Evolutionary conservation across 1,140 invertebrate species (phyloP), one percentile per base, ranked within the genome.

Genomic region (Drosophila nasuta): DNA sequence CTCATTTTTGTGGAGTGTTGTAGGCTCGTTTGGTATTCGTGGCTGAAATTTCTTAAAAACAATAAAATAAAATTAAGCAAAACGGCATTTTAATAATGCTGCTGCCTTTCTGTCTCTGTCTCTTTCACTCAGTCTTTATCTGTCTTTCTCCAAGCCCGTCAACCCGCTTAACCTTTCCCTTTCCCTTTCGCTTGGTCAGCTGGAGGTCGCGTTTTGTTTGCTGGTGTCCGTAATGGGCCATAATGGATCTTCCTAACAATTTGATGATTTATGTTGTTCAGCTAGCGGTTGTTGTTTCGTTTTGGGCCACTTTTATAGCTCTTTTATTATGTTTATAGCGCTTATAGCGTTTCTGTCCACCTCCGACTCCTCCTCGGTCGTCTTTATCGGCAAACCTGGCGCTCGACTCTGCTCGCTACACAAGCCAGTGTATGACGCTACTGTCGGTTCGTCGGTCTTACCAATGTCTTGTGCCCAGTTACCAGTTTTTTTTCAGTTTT

Each of bases 241-340:
- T 91, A 91, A 91, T 91, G 89, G 89, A 91, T 91, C 88, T 86
- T 82, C 79, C 88, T 89, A 91, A 91, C 88, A 89, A 91, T 91
- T 91, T 87, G 89, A 91, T 91, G 88, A 91, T 91, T 91, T 91
- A 91, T 91, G 88, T 91, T 83, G 74, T 77, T 75, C 71, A 77
- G 67, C 82, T 88, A 88, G 88, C 88, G 83, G 88, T 91, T 91
- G 71, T 82, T 79, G 46, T 73, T 73, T 33, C 49, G 63, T 48
- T 60, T 74, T 75, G 67, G 74, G 15, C 8, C 76, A 78, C 68
- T 54, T 80, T 81, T 78, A 82, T 90, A 78, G 69, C 81, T 86
- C 64, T 86, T 80, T 86, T 86, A 85, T 80, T 71, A 76, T 86
- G 77, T 78, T 88, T 80, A 88, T 87, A 87, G 70, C 63, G 70